Base-by-base conservation (phyloP, 2,113 vertebrate genomes). In the Crotalus tigris region DNA sequence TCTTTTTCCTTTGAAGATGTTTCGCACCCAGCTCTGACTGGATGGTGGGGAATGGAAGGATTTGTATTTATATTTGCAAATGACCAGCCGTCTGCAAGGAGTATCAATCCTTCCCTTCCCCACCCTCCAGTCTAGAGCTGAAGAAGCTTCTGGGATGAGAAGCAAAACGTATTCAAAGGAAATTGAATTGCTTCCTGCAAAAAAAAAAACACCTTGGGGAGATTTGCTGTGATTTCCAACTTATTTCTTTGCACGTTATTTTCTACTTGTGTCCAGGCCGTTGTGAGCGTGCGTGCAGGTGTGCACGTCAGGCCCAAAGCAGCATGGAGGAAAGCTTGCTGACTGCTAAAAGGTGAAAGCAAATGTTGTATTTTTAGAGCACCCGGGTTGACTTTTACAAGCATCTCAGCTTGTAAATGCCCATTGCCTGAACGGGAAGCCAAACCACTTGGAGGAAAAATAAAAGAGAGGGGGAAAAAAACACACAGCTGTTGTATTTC, bases 311-410 rank as follows among this genome's bases (percentile, higher is more conserved):
- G 87, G 29, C n/a, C 13, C 69, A 8, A 81, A 15, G 49, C 61
- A 89, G 94, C 95, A 94, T 94, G 89, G 24, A 95, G 94, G 91
- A 92, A 49, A 96, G 96, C 95, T 94, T 97, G 97, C 97, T 97
- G 97, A 98, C 94, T 44, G 95, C 95, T 87, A 87, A 91, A 97
- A 91, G 93, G 95, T 97, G 97, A 89, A 85, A 97, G 96, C 94
- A 96, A 97, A 97, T 64, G 95, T 57, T 33, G 95, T 97, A 97
- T 97, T 98, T 98, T 98, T 97, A 97, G 92, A 92, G 97, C 95
- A 94, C 69, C 87, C 87, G 93, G 96, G 92, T 4, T 94, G 92
- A 86, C 96, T 2, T 55, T 97, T 96, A 94, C 0, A 95, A 33
- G 94, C 33, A 95, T 96, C 97, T 97, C 95, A 95, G 95, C 93